phyloP scores from a whole-genome alignment of 2,113 vertebrate genomes.

The Trichomycterus rosablanca region DNA sequence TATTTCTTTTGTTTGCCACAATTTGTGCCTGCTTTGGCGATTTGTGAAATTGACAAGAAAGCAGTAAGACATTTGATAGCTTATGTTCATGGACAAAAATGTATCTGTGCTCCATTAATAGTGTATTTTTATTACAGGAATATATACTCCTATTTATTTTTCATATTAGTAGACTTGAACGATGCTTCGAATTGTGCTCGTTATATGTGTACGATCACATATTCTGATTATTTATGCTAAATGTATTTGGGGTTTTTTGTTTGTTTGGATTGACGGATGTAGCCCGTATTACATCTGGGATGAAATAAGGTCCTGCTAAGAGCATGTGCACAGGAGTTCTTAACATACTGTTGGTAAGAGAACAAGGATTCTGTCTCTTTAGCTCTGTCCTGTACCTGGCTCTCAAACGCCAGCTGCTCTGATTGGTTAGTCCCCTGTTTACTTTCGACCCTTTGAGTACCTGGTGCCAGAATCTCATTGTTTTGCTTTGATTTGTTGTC shows the following conservation, averaged over 20 bases:
- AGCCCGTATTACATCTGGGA: conserved; percentile 22
- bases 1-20: conserved; percentile 63
- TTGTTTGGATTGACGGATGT: conserved; percentile 35
- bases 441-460: conserved; percentile 79
- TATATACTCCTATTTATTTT: conserved; percentile 62
- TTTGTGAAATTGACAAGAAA: conserved; percentile 81
- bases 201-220: conserved; percentile 50
- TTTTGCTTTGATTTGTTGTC: too few relatives aligned
- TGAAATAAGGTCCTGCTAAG: conserved; percentile 14
- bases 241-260: too few relatives aligned
- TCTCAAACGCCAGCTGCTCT: conserved; percentile 50
- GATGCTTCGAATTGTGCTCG: conserved; percentile 50
- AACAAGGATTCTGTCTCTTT: conserved; percentile 85
- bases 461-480: conserved; percentile 64
- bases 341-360: conserved; percentile 53
- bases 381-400: conserved; percentile 60
- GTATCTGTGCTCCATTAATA: conserved; percentile 64
- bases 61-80: conserved; percentile 42
- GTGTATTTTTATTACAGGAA: conserved; percentile 70
- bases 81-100: conserved; percentile 57
- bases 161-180: conserved; percentile 51
- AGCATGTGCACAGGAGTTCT: conserved; percentile 42
- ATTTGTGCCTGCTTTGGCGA: conserved; percentile 67
- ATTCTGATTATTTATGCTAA: conserved; percentile 48
- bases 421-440: conserved; percentile 54